Evolutionary conservation across 2,113 vertebrate genomes (phyloP).

Genomic region (Periophthalmodon schlosseri): DNA sequence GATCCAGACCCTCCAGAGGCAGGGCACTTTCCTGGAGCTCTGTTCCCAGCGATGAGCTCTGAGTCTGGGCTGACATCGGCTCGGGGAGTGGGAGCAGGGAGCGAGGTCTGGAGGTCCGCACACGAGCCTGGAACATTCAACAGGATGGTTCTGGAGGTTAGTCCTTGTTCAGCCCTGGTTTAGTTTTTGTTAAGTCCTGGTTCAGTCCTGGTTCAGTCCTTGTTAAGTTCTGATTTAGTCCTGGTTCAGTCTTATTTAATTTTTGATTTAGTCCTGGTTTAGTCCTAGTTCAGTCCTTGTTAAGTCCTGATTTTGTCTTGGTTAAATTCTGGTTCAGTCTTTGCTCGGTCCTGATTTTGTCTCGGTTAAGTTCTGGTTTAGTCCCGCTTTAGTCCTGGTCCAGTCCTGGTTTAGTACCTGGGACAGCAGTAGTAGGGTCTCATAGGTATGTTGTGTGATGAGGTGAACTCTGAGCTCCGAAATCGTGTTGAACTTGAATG

Average conservation of each 20-base stretch:
- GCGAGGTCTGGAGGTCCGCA: conserved; percentile 42
- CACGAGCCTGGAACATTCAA: conserved; percentile 35
- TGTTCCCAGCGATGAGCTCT: conserved; percentile 24
- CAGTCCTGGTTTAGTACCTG: conserved; percentile 38
- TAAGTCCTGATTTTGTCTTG: not conserved
- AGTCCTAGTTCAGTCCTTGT: not conserved
- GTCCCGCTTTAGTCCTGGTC: not conserved
- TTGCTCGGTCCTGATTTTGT: not conserved
- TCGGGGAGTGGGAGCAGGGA: conserved; percentile 46
- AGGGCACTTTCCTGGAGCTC: conserved; percentile 12
- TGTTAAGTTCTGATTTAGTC: not conserved
- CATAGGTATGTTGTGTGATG: conserved; percentile 65
- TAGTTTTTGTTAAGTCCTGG: not conserved
- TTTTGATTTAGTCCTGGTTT: not conserved
- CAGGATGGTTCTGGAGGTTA: not conserved
- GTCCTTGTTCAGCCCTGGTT: not conserved
- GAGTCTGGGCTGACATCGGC: conserved; percentile 12
- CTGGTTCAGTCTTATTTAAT: not conserved
- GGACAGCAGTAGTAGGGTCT: conserved; percentile 64
- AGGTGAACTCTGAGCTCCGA: conserved; percentile 62
- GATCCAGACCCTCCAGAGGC: conserved; percentile 60
- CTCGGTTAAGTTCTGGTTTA: not conserved
- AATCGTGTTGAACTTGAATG: conserved; percentile 41
- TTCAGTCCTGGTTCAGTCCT: not conserved
- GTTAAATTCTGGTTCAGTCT: not conserved